Evolutionary conservation across 2,113 vertebrate species (phyloP), one percentile per base, ranked within the genome.

Genomic region (Lasiurus cinereus): DNA sequence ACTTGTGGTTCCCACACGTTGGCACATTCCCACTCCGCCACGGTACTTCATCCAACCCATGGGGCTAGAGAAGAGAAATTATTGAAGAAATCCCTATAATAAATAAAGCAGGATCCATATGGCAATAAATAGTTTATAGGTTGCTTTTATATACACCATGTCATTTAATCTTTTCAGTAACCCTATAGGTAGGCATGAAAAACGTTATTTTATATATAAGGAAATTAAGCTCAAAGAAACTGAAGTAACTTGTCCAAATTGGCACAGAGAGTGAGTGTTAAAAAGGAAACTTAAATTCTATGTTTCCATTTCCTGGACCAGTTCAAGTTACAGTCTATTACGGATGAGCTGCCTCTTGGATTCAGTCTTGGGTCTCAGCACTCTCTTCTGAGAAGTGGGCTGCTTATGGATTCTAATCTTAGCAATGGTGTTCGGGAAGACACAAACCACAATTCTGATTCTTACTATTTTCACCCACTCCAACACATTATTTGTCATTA

Each of bases 201-300:
- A 54, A 36, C 24, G 5, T 62, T 78, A 29, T 27, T 84, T 94
- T 78, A 31, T 56, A 54, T 15, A 9, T 85, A 72, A 85, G 24
- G 33, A 94, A 87, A 74, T 93, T 52, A 82, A 82, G 21, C 54
- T 80, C 36, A 13, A 36, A 59, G 79, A 89, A 77, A 69, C 59
- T 54, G 31, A 89, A 94, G 27, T 73, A 27, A 78, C 29, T 77
- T 83, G 24, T 48, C 29, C 62, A 80, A 90, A 82, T 70, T 76
- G 85, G 0, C 59, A 87, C 33, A 39, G 64, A 87, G 52, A 78
- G 1, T 62, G 56, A 92, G 16, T 46, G 36, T 80, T 86, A 50
- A 70, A 74, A 86, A 69, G 64, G 8, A 54, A 74, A 27, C 18
- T 82, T 93, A 18, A 94, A 86, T 83, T 90, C 27, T 22, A 2